A percentile compares a stretch with the other conserved stretches of the same genome.
Conservation (phyloP, 2,113 vertebrate genomes). For the Agelaius phoeniceus region DNA sequence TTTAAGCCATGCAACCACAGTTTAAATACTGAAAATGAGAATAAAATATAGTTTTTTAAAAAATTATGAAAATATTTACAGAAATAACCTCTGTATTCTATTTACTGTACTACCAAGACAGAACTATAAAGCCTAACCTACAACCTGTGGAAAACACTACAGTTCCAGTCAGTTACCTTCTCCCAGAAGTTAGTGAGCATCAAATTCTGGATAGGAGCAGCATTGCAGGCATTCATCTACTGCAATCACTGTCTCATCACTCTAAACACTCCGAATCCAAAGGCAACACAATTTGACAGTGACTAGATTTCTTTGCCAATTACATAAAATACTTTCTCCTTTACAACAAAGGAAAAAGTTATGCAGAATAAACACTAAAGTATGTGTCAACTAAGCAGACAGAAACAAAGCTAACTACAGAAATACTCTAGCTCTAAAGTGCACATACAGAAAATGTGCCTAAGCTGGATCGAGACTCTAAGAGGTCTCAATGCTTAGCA, state of each 20-base stretch:
- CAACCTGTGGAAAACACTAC: neutral
- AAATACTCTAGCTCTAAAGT: neutral
- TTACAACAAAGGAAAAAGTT: neutral
- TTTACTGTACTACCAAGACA: neutral
- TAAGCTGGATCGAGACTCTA: conserved; percentile 17
- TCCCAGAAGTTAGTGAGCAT: neutral
- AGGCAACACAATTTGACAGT: neutral
- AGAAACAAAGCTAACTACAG: neutral
- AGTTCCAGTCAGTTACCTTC: neutral
- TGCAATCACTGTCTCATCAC: neutral
- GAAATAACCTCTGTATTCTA: neutral
- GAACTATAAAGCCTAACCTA: neutral
- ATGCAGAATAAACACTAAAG: neutral
- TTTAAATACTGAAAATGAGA: neutral
- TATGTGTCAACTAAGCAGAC: neutral
- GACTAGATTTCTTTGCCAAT: neutral
- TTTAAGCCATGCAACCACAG: neutral
- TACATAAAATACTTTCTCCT: neutral
- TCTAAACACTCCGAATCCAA: neutral
- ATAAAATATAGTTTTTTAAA: neutral
- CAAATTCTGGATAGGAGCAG: neutral
- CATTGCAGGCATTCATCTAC: neutral
- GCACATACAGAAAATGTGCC: neutral
- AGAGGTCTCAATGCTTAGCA: conserved; percentile 33
- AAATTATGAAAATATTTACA: neutral